Percentiles rank a stretch among this genome's conserved stretches.
phyloP scores from a whole-genome alignment of 2,888 invertebrate species.

The Cordylochernes scorpioides region DNA sequence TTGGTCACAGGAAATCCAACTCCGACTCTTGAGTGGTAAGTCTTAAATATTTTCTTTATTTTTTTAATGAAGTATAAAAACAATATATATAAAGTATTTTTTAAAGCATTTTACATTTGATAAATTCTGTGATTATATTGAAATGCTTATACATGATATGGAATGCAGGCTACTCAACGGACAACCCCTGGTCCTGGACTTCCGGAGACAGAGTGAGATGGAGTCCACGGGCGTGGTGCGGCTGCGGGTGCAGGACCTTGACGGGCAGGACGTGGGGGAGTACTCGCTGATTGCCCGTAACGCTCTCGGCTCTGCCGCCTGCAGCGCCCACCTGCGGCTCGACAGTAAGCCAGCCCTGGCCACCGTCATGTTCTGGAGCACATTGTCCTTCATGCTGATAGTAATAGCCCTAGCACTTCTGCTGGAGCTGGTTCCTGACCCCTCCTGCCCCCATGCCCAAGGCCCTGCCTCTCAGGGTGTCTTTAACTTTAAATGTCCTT shows the following conservation, averaged over 20 bases:
- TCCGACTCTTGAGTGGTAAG: slow-evolving; percentile 54
- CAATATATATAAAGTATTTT: background rate
- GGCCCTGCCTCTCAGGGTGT: too few relatives aligned
- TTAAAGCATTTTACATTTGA: slow-evolving; percentile 2
- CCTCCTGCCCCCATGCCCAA: too few relatives aligned
- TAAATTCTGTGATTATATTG: too few relatives aligned
- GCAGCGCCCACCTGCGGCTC: slow-evolving; percentile 34
- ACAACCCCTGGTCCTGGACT: slow-evolving; percentile 45
- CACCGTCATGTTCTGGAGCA: too few relatives aligned
- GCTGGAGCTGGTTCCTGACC: too few relatives aligned
- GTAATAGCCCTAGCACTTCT: too few relatives aligned
- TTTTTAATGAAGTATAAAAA: too few relatives aligned
- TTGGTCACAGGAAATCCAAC: slow-evolving; percentile 63
- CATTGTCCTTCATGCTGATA: too few relatives aligned
- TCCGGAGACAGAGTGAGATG: slow-evolving; percentile 51
- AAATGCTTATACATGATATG: too few relatives aligned
- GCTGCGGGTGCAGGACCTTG: slow-evolving; percentile 44
- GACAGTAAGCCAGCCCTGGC: slow-evolving; percentile 38
- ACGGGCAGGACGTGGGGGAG: slow-evolving; percentile 43
- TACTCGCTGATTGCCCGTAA: slow-evolving; percentile 59
- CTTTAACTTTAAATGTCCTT: too few relatives aligned
- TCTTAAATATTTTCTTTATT: too few relatives aligned
- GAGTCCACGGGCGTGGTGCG: slow-evolving; percentile 41
- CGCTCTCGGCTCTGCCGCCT: slow-evolving; percentile 35
- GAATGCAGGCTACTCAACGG: slow-evolving; percentile 23